These are phyloP conservation scores for Linhomoeus sp. DNA, from an alignment of 2,888 invertebrate genomes.

Conservation along the genomic window DNA sequence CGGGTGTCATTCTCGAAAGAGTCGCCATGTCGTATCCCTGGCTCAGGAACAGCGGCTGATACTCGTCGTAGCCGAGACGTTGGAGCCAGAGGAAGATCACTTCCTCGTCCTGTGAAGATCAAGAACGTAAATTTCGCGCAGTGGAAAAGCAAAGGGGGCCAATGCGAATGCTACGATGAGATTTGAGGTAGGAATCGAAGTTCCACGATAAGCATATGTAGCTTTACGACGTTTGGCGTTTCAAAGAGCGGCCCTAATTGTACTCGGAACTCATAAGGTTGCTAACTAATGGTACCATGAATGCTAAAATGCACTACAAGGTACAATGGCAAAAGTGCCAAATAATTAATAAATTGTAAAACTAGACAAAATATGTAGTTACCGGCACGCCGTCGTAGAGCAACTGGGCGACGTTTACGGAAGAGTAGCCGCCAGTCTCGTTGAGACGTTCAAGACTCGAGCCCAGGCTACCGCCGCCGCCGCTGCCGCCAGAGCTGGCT, in stretches of 20 bases:
- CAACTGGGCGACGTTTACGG: constrained; percentile 31
- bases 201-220: no score
- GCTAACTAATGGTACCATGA: no score
- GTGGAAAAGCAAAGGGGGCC: constrained; percentile 7
- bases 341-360: no score
- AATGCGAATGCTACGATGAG: no score
- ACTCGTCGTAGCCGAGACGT: constrained; percentile 81
- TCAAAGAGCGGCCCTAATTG: no score
- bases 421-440: constrained; percentile 22
- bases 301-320: no score
- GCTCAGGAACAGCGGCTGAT: constrained; percentile 70
- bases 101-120: constrained; percentile 56
- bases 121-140: constrained; percentile 1
- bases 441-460: constrained; percentile 46
- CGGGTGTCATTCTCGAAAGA: constrained; percentile 95
- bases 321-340: no score
- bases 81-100: constrained; percentile 79
- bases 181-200: no score
- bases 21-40: constrained; percentile 95
- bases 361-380: no score
- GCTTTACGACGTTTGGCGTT: no score
- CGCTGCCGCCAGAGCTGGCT: constrained; percentile 14
- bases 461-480: constrained; percentile 25
- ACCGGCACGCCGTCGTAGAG: constrained; percentile 47
- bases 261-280: no score